Base-by-base conservation (phyloP, 1,140 invertebrate genomes). In the Aradophagus sp. region DNA sequence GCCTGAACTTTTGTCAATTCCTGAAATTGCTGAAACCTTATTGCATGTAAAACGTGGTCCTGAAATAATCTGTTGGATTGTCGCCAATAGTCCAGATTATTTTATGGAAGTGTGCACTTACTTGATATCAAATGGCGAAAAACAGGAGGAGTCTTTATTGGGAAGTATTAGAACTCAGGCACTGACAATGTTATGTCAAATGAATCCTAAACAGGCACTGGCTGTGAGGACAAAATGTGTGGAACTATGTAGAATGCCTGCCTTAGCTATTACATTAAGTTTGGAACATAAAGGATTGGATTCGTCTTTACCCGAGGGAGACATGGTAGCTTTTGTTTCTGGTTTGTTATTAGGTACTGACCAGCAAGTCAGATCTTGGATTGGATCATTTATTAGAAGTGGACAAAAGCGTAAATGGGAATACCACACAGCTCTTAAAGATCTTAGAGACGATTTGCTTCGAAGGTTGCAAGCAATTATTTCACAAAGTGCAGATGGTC, bases 41-140 rank as follows among this genome's bases (percentile, higher is more conserved):
- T 86, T 99, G 2, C 91, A 96, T 84, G 92, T 98, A 0, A 94
- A 94, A 73, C 94, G 97, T 86, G 97, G 97, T 0, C 90, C 93
- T 35, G 89, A 91, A 73, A 93, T 99, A 38, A 93, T 99, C 66
- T 96, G 95, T 76, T 92, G 92, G 89, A 87, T 93, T 84, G 89
- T 97, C 77, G 89, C 95, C 7, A 99, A 99, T 82, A 94, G 94
- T 87, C 96, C 97, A 4, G 96, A 98, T 77, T 92, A 91, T 77
- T 97, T 98, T 83, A 89, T 91, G 76, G 95, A 98, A 89, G 95
- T 97, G 15, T 95, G 93, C 58, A 89, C 91, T 6, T 91, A 91
- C 75, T 84, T 98, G 20, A 95, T 98, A 27, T 85, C 90, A 41
- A 95, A 93, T 86, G 95, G 95, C 34, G 96, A 97, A 77, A 91